A percentile compares a stretch with the other conserved stretches of the same genome.
These are phyloP conservation scores for Leuciscus waleckii DNA, from an alignment of 2,797 vertebrate genomes.

Conservation along the genomic window DNA sequence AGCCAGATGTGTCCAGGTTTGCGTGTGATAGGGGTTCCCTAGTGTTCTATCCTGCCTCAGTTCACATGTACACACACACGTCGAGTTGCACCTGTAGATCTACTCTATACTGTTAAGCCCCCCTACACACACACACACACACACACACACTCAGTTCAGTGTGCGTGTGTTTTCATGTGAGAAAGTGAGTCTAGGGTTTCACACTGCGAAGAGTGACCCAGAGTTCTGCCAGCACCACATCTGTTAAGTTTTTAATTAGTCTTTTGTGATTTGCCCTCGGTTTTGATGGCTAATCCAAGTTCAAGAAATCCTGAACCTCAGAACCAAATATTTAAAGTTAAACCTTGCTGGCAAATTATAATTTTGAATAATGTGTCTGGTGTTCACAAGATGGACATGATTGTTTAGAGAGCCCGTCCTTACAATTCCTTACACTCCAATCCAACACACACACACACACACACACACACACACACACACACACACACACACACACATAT, in stretches of 20 bases:
- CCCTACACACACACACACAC: too few relatives aligned
- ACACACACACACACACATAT: too few relatives aligned
- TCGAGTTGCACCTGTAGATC: constrained; percentile 42
- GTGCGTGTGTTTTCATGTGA: constrained; percentile 34
- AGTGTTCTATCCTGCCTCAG: constrained; percentile 67
- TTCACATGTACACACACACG: constrained; percentile 41
- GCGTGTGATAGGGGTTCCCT: constrained; percentile 75
- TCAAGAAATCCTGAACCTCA: background rate
- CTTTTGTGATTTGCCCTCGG: constrained; percentile 5
- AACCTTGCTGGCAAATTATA: background rate
- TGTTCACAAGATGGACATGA: background rate
- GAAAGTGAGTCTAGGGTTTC: constrained; percentile 45
- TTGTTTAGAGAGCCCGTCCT: background rate
- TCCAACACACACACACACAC: background rate
- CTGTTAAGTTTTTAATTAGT: constrained; percentile 32
- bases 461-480: too few relatives aligned
- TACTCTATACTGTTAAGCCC: constrained; percentile 19
- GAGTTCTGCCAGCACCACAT: constrained; percentile 27
- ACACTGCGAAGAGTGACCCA: constrained; percentile 29
- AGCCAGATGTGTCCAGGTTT: constrained; percentile 79
- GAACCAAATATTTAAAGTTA: constrained; percentile 6
- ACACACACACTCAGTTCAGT: background rate
- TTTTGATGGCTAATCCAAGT: constrained; percentile 35
- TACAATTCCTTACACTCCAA: background rate
- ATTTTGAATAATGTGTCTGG: background rate